These are phyloP conservation scores for Tinea semifulvella DNA, from an alignment of 2,888 invertebrate species.

Conservation along the genomic window DNA sequence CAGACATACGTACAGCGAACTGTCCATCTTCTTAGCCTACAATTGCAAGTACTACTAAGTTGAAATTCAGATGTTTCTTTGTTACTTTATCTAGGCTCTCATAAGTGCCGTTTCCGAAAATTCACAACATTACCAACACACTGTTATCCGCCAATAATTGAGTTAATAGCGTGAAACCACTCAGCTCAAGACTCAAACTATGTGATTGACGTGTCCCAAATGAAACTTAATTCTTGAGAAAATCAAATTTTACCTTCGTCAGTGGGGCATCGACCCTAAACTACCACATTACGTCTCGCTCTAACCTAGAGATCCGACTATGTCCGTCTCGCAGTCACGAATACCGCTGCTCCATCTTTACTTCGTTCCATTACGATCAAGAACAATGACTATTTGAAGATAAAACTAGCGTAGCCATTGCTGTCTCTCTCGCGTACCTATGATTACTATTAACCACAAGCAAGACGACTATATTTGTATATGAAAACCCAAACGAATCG, in stretches of 20 bases:
- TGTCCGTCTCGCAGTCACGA: conserved; percentile 59
- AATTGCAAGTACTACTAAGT: no score
- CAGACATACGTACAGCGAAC: no score
- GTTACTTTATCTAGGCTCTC: no score
- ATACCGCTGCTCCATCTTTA: conserved; percentile 64
- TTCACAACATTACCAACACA: no score
- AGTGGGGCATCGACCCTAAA: conserved; percentile 63
- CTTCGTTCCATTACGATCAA: conserved; percentile 63
- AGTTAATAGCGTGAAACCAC: conserved; percentile 4
- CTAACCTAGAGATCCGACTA: conserved; percentile 28
- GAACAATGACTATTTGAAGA: conserved; percentile 61
- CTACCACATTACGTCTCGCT: conserved; percentile 50
- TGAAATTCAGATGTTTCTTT: no score
- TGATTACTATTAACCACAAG: background rate
- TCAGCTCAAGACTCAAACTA: background rate
- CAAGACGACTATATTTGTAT: background rate
- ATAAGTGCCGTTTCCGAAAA: no score
- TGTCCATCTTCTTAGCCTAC: no score
- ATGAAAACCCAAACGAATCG: background rate
- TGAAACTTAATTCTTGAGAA: conserved; percentile 49
- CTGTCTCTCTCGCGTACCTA: conserved; percentile 38
- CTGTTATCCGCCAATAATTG: conserved; percentile 5
- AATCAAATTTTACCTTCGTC: conserved; percentile 58
- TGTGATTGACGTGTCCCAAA: conserved; percentile 43
- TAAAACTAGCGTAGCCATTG: conserved; percentile 43